Conservation (phyloP, 2,888 invertebrate genomes). For the Choristoneura rosaceana region DNA sequence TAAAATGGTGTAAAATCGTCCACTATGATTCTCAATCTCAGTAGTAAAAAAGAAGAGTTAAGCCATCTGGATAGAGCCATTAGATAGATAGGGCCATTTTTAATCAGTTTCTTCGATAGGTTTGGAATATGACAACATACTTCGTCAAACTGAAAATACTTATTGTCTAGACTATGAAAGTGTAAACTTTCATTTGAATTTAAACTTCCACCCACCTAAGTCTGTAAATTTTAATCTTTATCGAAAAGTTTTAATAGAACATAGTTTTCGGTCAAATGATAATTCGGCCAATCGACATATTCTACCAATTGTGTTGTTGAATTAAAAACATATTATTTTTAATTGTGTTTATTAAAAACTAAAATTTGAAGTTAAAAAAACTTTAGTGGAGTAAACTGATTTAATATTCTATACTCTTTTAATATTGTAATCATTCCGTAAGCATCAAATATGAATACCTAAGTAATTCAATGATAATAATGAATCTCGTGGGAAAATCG, state of each 20-base stretch:
- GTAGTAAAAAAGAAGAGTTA: constrained; percentile 8
- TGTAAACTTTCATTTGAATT: too few relatives aligned
- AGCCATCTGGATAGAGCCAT: background rate
- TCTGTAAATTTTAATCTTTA: too few relatives aligned
- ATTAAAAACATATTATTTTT: too few relatives aligned
- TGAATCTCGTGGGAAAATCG: constrained; percentile 17
- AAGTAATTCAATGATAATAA: constrained; percentile 1
- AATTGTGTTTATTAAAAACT: too few relatives aligned
- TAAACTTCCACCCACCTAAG: too few relatives aligned
- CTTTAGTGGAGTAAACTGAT: background rate
- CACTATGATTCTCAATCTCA: constrained; percentile 49
- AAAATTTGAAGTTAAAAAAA: background rate
- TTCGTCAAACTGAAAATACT: too few relatives aligned
- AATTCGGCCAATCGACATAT: too few relatives aligned
- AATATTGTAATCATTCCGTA: background rate
- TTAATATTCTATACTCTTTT: background rate
- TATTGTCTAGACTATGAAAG: too few relatives aligned
- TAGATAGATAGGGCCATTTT: constrained; percentile 16
- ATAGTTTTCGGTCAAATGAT: too few relatives aligned
- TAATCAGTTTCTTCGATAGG: background rate
- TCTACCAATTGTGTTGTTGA: too few relatives aligned
- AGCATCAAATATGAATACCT: background rate
- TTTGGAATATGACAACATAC: too few relatives aligned
- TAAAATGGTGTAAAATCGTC: constrained; percentile 60
- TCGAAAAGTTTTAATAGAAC: too few relatives aligned